Evolutionary conservation across 2,888 invertebrate genomes (phyloP).

Genomic region (Acrocera orbiculus): DNA sequence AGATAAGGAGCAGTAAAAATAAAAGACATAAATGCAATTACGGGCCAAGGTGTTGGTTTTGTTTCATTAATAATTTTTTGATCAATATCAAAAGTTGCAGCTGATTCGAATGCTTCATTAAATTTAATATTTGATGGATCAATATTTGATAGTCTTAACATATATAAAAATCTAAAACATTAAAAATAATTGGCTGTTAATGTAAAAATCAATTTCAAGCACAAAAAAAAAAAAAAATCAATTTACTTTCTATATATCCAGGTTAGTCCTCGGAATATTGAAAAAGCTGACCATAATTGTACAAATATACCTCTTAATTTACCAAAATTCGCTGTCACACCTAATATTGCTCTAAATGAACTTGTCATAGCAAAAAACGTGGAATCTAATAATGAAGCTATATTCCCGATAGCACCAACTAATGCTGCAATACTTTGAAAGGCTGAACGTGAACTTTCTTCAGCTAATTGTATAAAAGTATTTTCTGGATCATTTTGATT

Average conservation of each 20-base stretch:
- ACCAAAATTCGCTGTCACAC: constrained; percentile 90
- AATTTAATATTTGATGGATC: constrained; percentile 30
- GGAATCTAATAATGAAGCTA: constrained; percentile 93
- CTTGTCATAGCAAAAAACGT: constrained; percentile 91
- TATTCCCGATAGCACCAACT: constrained; percentile 78
- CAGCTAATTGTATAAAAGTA: constrained; percentile 69
- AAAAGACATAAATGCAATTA: constrained; percentile 73
- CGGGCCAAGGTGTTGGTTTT: constrained; percentile 59
- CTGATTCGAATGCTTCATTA: constrained; percentile 31
- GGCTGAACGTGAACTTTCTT: constrained; percentile 79
- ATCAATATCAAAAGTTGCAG: constrained; percentile 27
- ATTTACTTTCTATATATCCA: constrained; percentile 55
- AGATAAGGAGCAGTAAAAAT: constrained; percentile 85
- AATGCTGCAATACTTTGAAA: constrained; percentile 90
- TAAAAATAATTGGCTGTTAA: neutral
- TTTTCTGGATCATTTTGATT: constrained; percentile 25
- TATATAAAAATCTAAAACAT: constrained; percentile 22
- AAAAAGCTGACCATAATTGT: constrained; percentile 74
- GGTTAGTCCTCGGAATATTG: constrained; percentile 58
- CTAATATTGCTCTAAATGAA: constrained; percentile 86
- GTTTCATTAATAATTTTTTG: constrained; percentile 28
- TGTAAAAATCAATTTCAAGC: neutral
- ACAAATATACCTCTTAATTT: constrained; percentile 64
- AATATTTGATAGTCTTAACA: constrained; percentile 25
- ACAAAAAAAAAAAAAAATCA: constrained; percentile 1